Evolutionary conservation across 1,140 invertebrate genomes (phyloP).

Genomic region (Nasonia giraulti): DNA sequence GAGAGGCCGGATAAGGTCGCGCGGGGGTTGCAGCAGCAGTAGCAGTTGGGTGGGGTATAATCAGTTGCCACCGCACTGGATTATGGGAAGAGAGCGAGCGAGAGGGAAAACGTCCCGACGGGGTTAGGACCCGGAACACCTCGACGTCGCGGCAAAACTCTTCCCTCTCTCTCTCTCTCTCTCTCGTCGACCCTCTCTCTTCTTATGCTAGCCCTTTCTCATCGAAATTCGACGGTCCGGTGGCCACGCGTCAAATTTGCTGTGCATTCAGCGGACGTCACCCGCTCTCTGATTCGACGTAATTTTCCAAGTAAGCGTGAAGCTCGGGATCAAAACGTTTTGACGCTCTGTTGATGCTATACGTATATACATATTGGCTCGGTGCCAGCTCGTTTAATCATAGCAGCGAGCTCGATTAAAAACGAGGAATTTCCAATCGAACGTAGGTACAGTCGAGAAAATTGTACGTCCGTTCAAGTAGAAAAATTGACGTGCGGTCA

Average conservation of each 20-base stretch:
- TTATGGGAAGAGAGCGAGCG: slow-evolving; percentile 62
- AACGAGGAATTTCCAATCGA: not conserved
- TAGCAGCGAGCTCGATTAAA: not conserved
- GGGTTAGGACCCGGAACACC: slow-evolving; percentile 68
- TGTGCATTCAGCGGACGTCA: slow-evolving; percentile 40
- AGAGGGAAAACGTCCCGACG: slow-evolving; percentile 60
- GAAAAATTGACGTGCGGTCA: not conserved
- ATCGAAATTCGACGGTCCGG: slow-evolving; percentile 60
- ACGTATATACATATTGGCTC: too few species aligned
- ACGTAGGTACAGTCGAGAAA: too few species aligned
- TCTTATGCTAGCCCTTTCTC: slow-evolving; percentile 33
- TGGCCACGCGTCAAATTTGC: slow-evolving; percentile 48
- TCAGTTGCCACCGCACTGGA: slow-evolving; percentile 74
- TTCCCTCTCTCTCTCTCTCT: slow-evolving; percentile 53
- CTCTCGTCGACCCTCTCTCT: slow-evolving; percentile 50
- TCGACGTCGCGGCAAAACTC: slow-evolving; percentile 60
- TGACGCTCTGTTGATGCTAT: not conserved
- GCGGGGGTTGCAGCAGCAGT: slow-evolving; percentile 27
- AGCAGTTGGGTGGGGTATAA: slow-evolving; percentile 66
- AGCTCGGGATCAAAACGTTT: slow-evolving; percentile 10
- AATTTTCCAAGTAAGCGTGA: not conserved
- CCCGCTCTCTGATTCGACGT: slow-evolving; percentile 12
- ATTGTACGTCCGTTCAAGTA: not conserved
- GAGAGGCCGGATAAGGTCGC: slow-evolving; percentile 50
- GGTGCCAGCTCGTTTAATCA: not conserved